phyloP scores from a whole-genome alignment of 2,888 invertebrate species.

The Microctonus aethiopoides region DNA sequence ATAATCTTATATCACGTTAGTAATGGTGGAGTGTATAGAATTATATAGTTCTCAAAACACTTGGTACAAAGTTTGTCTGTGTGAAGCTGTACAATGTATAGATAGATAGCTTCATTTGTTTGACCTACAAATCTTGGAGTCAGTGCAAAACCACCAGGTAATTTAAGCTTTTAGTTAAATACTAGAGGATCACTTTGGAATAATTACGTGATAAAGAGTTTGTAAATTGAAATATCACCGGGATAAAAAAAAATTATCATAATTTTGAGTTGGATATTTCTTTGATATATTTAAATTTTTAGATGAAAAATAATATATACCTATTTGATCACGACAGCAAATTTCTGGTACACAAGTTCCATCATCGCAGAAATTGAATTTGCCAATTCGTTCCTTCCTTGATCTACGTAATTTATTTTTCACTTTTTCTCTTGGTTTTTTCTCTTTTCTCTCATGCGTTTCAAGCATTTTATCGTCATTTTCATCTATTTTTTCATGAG shows the following conservation, averaged over 20 bases:
- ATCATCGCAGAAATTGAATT: constrained; percentile 35
- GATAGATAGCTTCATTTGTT: constrained; percentile 24
- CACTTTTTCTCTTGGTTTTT: constrained; percentile 17
- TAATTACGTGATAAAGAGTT: not conserved
- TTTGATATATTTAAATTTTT: too few relatives aligned
- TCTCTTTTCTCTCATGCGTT: constrained; percentile 21
- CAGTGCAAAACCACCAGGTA: constrained; percentile 17
- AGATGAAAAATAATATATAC: constrained; percentile 18
- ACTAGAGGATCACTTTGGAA: constrained; percentile 11
- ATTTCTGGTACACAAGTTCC: constrained; percentile 39
- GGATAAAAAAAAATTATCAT: too few relatives aligned
- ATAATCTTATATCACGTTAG: too few relatives aligned
- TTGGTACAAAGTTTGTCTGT: not conserved
- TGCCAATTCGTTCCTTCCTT: not conserved
- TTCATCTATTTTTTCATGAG: constrained; percentile 22
- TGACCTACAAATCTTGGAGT: not conserved
- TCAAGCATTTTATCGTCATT: constrained; percentile 15
- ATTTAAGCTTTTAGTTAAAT: constrained; percentile 23
- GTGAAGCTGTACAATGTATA: not conserved
- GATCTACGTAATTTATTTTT: constrained; percentile 13
- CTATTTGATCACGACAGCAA: constrained; percentile 37
- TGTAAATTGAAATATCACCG: too few relatives aligned
- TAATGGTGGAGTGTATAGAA: not conserved
- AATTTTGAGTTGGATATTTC: not conserved
- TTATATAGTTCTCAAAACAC: not conserved